Conservation (phyloP, 2,113 vertebrate species). For the Eulemur rufifrons region DNA sequence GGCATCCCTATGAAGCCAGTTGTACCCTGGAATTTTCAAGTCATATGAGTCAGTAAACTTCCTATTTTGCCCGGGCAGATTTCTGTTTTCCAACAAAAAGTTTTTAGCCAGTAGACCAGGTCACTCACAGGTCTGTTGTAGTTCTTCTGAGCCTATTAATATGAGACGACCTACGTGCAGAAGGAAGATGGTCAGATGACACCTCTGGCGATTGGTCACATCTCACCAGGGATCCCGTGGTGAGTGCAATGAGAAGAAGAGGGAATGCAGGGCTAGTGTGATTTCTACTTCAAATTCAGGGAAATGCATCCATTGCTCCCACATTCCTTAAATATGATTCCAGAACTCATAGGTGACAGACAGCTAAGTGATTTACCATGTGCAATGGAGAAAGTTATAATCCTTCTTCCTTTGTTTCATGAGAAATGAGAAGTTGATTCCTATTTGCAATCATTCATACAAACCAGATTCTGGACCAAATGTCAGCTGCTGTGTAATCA, state of each 20-base stretch:
- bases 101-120: neutral
- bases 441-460: neutral
- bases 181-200: neutral
- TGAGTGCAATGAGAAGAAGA: neutral
- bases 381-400: neutral
- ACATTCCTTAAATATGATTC: neutral
- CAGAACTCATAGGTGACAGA: neutral
- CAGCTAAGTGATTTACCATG: neutral
- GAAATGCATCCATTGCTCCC: neutral
- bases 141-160: neutral
- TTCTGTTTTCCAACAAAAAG: slow-evolving; percentile 34
- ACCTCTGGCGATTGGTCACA: neutral
- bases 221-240: neutral
- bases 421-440: slow-evolving; percentile 40
- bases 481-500: neutral
- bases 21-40: neutral
- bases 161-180: neutral
- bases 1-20: neutral
- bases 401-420: neutral
- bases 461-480: neutral
- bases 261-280: neutral
- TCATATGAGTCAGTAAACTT: neutral
- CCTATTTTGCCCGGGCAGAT: neutral
- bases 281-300: neutral
- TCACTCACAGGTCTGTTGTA: neutral